Conservation (phyloP, 2,797 vertebrate genomes). For the Oophaga sylvatica region DNA sequence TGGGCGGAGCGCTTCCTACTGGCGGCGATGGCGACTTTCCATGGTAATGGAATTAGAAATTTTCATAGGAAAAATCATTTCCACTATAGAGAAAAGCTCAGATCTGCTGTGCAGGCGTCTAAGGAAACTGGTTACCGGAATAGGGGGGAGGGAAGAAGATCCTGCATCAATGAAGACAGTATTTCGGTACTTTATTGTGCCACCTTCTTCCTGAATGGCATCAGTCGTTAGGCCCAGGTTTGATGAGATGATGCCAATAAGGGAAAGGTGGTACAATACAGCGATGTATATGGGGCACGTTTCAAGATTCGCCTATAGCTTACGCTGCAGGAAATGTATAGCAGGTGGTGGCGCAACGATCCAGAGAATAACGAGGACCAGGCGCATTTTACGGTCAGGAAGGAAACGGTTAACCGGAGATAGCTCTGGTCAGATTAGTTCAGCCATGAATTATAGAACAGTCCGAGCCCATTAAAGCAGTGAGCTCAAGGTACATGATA, state of each 20-base stretch:
- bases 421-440: slow-evolving; percentile 27
- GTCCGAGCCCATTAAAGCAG: slow-evolving; percentile 38
- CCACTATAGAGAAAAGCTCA: too few relatives aligned
- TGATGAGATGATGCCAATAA: too few relatives aligned
- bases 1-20: background rate
- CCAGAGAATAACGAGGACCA: background rate
- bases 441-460: slow-evolving; percentile 55
- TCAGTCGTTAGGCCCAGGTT: too few relatives aligned
- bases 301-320: background rate
- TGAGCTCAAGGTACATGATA: slow-evolving; percentile 13
- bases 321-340: background rate
- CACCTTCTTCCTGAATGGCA: too few relatives aligned
- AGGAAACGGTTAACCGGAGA: slow-evolving; percentile 20
- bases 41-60: background rate
- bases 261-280: too few relatives aligned
- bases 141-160: too few relatives aligned
- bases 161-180: too few relatives aligned
- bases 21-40: background rate
- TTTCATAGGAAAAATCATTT: background rate
- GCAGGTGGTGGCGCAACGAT: background rate
- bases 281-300: too few relatives aligned
- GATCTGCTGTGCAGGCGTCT: background rate
- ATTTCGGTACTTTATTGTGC: too few relatives aligned
- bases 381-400: background rate
- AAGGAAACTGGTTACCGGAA: background rate